Evolutionary conservation across 2,113 vertebrate species (phyloP).

Genomic region (Salvelinus alpinus): DNA sequence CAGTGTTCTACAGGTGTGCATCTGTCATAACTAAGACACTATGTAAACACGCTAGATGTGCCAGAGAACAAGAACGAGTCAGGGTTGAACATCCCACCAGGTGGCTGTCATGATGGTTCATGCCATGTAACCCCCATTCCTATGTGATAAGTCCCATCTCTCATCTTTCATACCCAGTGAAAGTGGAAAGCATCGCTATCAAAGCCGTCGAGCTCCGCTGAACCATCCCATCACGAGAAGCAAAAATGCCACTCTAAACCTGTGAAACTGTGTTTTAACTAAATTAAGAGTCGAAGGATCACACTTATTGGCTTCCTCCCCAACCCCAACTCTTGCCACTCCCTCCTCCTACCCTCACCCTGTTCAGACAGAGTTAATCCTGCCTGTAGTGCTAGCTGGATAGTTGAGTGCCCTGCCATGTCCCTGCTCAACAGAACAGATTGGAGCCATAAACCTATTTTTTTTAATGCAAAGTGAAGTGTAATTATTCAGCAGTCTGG

Average conservation of each 20-base stretch:
- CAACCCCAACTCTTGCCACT: neutral
- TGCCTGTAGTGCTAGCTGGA: neutral
- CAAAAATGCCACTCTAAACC: constrained; percentile 12
- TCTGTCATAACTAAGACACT: neutral
- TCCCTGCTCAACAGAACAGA: constrained; percentile 36
- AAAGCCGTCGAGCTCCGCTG: too few relatives aligned
- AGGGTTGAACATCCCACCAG: neutral
- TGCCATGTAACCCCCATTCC: too few relatives aligned
- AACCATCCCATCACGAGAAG: too few relatives aligned
- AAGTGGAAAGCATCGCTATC: too few relatives aligned
- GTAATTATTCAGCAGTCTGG: constrained; percentile 51
- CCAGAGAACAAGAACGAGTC: neutral
- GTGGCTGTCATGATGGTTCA: neutral
- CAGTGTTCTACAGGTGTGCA: neutral
- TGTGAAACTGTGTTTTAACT: constrained; percentile 36
- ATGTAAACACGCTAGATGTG: neutral
- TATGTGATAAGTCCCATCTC: too few relatives aligned
- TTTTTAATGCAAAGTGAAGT: constrained; percentile 59
- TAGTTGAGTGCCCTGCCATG: constrained; percentile 20
- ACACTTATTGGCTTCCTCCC: constrained; percentile 4
- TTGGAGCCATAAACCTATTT: constrained; percentile 46
- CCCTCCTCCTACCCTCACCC: neutral
- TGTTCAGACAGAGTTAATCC: neutral
- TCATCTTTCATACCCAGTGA: too few relatives aligned
- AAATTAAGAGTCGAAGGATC: constrained; percentile 19